These are phyloP conservation scores for Falco naumanni DNA, from an alignment of 2,797 vertebrate species.

Conservation along the genomic window DNA sequence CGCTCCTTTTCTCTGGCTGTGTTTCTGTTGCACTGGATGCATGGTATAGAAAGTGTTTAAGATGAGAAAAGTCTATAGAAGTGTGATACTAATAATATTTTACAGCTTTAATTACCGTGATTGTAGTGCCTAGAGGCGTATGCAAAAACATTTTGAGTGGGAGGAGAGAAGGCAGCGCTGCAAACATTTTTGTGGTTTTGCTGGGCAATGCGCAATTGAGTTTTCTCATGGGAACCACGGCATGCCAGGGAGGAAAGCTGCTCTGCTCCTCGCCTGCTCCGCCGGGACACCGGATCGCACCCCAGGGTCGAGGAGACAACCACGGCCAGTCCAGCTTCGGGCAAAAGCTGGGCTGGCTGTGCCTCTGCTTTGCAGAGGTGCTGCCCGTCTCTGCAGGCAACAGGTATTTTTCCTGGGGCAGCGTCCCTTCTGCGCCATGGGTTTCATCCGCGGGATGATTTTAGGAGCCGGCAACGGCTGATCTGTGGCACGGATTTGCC, in stretches of 20 bases:
- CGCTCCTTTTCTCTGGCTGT: not conserved
- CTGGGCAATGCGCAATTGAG: conserved; percentile 44
- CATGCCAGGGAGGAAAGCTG: conserved; percentile 2
- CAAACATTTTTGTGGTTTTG: conserved; percentile 68
- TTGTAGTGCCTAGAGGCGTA: conserved; percentile 54
- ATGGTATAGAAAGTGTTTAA: not conserved
- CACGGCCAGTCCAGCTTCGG: not conserved
- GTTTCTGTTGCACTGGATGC: not conserved
- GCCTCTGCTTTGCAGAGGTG: not conserved
- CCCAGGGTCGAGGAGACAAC: not conserved
- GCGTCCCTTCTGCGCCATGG: not conserved
- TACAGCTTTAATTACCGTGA: conserved; percentile 63
- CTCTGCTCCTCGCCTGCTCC: not conserved
- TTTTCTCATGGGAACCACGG: conserved; percentile 71
- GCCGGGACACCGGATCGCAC: not conserved
- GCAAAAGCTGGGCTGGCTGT: not conserved
- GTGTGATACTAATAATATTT: conserved; percentile 55
- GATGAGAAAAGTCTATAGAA: not conserved
- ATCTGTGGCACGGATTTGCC: not conserved
- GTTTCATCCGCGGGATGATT: not conserved
- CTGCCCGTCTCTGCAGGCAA: not conserved
- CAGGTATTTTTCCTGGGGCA: not conserved
- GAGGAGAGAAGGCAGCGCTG: conserved; percentile 55
- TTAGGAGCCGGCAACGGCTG: not conserved
- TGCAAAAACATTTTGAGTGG: conserved; percentile 57